Evolutionary conservation across 2,113 vertebrate species (phyloP), one percentile per base, ranked within the genome.

Genomic region (Picathartes gymnocephalus): DNA sequence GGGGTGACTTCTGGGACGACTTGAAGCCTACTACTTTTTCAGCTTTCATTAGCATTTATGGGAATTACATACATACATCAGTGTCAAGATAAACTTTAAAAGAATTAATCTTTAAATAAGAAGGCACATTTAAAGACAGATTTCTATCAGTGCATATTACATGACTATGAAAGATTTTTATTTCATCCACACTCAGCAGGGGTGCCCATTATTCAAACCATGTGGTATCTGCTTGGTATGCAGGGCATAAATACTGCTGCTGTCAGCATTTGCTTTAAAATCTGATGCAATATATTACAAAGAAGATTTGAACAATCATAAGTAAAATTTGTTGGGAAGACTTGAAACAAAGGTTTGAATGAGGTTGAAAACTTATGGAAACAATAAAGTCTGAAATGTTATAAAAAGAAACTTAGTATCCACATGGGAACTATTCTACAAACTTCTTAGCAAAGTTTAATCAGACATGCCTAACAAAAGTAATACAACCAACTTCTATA

Each of bases 341-440:
- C 92, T 89, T 96, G 94, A 97, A 98, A 97, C 93, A 97, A 95
- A 96, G 73, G 58, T 66, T 51, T 90, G 71, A 86, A 87, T 95
- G 65, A 97, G 91, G 92, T 20, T 88, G 92, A 97, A 94, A 97
- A 95, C 93, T 97, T 97, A 97, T 91, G 97, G 97, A 97, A 98
- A 97, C 91, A 96, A 97, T 97, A 98, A 97, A 96, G 93, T 50
- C 70, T 79, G 70, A 95, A 97, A 91, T 92, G 71, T 91, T 90
- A 88, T 84, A 90, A 92, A 92, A 96, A 88, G 88, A 97, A 96
- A 96, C 86, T 88, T 82, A 86, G 71, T 86, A 84, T 92, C 78
- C 96, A 91, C 92, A 66, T 91, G 93, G 94, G 93, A 96, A 93
- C 71, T 83, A 93, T 95, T 95, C 81, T 78, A 84, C 82, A 97